Conservation (phyloP, 2,113 vertebrate species). For the Brachyhypopomus gauderio region DNA sequence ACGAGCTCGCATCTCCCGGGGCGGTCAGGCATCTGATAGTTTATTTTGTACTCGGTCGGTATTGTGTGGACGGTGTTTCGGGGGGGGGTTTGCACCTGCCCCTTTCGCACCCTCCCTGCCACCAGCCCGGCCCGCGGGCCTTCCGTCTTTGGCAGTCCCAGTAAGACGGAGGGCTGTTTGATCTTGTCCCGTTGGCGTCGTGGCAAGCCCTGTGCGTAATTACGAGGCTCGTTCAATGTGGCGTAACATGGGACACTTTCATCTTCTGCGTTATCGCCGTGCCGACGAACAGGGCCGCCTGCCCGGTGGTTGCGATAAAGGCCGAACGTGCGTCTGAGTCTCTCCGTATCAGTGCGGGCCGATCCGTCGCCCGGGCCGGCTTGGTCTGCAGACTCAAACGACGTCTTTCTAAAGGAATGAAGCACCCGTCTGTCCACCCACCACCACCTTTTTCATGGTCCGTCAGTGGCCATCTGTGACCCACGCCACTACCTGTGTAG, state of each 20-base stretch:
- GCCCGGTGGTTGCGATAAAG: constrained; percentile 32
- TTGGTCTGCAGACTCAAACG: constrained; percentile 24
- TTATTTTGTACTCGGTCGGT: background rate
- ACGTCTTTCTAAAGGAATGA: constrained; percentile 6
- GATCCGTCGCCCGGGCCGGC: background rate
- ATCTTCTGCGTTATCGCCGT: constrained; percentile 28
- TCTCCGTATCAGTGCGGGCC: constrained; percentile 13
- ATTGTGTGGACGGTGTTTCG: background rate
- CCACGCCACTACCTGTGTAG: background rate
- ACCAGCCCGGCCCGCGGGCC: background rate
- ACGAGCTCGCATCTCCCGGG: background rate
- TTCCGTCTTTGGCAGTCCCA: background rate
- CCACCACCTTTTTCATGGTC: background rate
- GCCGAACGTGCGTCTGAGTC: background rate
- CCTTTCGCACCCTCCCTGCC: background rate
- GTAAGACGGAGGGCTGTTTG: background rate
- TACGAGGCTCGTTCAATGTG: constrained; percentile 37
- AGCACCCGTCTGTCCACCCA: background rate
- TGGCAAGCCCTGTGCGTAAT: constrained; percentile 20
- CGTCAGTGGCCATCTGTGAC: background rate
- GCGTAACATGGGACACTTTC: constrained; percentile 37
- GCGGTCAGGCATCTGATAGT: background rate
- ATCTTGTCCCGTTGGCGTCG: constrained; percentile 2
- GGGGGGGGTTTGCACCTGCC: background rate
- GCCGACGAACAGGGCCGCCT: constrained; percentile 7